Conservation (phyloP, 2,113 vertebrate species). For the Dermatemys mawii region DNA sequence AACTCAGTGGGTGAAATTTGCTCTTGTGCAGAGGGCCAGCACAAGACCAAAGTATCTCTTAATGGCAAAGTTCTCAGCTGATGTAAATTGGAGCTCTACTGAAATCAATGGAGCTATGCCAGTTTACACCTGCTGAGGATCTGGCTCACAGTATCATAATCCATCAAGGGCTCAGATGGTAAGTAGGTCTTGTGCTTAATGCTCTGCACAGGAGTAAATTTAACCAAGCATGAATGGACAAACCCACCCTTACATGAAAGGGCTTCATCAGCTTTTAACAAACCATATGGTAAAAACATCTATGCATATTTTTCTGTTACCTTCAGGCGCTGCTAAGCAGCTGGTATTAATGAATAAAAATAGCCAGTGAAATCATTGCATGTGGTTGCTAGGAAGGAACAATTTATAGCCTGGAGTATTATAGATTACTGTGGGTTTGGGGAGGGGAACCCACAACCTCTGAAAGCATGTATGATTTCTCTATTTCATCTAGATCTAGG, state of each 20-base stretch:
- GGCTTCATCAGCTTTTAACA: conserved; percentile 66
- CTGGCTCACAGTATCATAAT: not conserved
- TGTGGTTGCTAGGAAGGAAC: conserved; percentile 67
- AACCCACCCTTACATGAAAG: conserved; percentile 68
- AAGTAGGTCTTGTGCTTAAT: conserved; percentile 5
- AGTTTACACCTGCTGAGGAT: not conserved
- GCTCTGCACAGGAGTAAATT: conserved; percentile 19
- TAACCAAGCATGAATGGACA: conserved; percentile 33
- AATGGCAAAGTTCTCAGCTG: not conserved
- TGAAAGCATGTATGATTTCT: conserved; percentile 59
- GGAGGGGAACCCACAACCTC: conserved; percentile 36
- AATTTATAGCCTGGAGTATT: conserved; percentile 73
- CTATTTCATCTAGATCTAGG: conserved; percentile 56
- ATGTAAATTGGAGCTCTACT: not conserved
- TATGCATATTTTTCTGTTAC: conserved; percentile 72
- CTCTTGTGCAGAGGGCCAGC: not conserved
- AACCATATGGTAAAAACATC: conserved; percentile 73
- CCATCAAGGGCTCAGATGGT: conserved; percentile 23
- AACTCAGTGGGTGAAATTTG: not conserved
- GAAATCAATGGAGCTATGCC: not conserved
- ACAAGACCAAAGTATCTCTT: not conserved
- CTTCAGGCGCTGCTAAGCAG: conserved; percentile 74
- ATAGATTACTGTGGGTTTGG: conserved; percentile 54
- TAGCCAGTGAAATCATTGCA: conserved; percentile 71
- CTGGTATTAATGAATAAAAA: conserved; percentile 80